phyloP scores from a whole-genome alignment of 2,888 invertebrate species.

The Diaprepes abbreviatus region DNA sequence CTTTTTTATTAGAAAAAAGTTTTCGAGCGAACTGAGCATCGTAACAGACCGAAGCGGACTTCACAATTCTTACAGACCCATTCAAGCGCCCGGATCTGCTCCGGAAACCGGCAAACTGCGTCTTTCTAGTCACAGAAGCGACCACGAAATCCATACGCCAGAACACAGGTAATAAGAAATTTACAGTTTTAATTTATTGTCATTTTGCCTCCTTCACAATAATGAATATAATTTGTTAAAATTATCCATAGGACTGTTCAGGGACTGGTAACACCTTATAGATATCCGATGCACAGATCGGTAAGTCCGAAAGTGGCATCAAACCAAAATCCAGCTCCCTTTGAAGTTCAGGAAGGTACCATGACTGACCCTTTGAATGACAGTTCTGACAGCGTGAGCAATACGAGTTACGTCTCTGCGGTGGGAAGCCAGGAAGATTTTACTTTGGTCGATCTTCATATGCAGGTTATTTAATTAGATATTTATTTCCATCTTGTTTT shows the following conservation, averaged over 20 bases:
- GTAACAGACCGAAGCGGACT: slow-evolving; percentile 65
- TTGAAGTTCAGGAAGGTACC: slow-evolving; percentile 31
- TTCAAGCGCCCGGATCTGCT: slow-evolving; percentile 60
- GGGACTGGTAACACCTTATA: slow-evolving; percentile 64
- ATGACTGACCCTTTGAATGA: slow-evolving; percentile 52
- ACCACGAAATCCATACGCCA: slow-evolving; percentile 75
- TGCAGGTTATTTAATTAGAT: too few species aligned
- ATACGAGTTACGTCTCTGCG: slow-evolving; percentile 90
- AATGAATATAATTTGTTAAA: too few species aligned
- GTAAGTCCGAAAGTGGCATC: slow-evolving; percentile 53
- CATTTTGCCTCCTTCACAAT: too few species aligned
- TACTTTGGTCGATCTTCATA: slow-evolving; percentile 92
- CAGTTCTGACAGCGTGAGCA: slow-evolving; percentile 86
- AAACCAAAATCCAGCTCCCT: slow-evolving; percentile 32
- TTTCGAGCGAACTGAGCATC: slow-evolving; percentile 73
- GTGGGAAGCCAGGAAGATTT: slow-evolving; percentile 94
- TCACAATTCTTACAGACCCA: slow-evolving; percentile 58
- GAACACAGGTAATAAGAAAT: slow-evolving; percentile 71
- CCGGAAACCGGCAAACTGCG: slow-evolving; percentile 61
- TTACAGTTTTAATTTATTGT: too few species aligned
- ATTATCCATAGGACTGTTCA: slow-evolving; percentile 61
- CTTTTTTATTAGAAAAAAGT: slow-evolving; percentile 68
- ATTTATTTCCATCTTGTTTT: too few species aligned
- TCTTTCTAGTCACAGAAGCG: slow-evolving; percentile 73
- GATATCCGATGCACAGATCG: slow-evolving; percentile 59